Percentiles rank a stretch among this genome's conserved stretches.
phyloP scores from a whole-genome alignment of 2,888 invertebrate genomes.

The Athalia circularis region DNA sequence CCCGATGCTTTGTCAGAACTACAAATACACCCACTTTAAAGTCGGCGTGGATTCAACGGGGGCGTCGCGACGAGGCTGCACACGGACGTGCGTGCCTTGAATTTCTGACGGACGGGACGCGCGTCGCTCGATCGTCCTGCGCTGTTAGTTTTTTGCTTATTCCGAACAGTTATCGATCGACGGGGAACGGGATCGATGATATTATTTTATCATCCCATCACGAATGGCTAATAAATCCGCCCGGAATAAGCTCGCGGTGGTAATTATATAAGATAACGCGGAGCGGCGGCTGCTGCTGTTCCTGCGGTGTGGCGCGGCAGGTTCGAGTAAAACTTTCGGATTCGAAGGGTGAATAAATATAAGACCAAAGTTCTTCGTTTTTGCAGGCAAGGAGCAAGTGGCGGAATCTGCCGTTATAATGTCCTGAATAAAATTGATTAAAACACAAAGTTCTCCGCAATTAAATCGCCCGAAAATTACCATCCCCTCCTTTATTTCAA shows the following conservation, averaged over 20 bases:
- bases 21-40: constrained; percentile 45
- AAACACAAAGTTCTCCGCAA: not conserved
- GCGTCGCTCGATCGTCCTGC: not conserved
- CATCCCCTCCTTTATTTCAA: not conserved
- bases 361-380: constrained; percentile 16
- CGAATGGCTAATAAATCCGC: constrained; percentile 23
- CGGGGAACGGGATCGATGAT: not conserved
- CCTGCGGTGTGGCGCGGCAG: not conserved
- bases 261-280: not conserved
- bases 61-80: constrained; percentile 34
- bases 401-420: not conserved
- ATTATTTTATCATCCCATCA: constrained; percentile 3
- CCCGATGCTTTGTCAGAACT: constrained; percentile 45
- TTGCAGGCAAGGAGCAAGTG: not conserved
- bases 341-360: constrained; percentile 38
- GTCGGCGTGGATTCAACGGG: constrained; percentile 28
- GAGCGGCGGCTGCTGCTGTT: not conserved
- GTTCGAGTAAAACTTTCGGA: constrained; percentile 23
- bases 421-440: constrained; percentile 21
- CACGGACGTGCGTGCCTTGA: constrained; percentile 57
- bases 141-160: not conserved
- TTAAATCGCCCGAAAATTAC: not conserved
- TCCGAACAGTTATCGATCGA: not conserved
- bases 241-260: constrained; percentile 13
- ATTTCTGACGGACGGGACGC: not conserved